Evolutionary conservation across 1,140 invertebrate genomes (phyloP).

Genomic region (Drosophila serrata): DNA sequence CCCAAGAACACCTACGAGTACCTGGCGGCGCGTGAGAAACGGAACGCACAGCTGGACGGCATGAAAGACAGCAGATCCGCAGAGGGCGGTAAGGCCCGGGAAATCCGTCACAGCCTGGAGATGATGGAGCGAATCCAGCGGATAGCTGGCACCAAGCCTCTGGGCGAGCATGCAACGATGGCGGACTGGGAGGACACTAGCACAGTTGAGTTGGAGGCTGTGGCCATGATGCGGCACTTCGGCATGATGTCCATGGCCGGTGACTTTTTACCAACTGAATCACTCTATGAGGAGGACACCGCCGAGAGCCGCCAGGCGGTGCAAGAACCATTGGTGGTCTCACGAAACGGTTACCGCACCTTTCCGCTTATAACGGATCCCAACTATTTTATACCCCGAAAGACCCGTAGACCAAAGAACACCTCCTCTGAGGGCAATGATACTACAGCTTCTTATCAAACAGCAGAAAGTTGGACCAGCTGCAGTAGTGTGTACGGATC

Average conservation of each 20-base stretch:
- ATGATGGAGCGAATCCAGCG: constrained; percentile 69
- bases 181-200: constrained; percentile 66
- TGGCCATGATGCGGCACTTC: constrained; percentile 75
- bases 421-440: background rate
- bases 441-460: constrained; percentile 17
- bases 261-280: background rate
- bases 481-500: constrained; percentile 16
- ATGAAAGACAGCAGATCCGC: background rate
- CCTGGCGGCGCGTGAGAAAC: constrained; percentile 12
- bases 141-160: constrained; percentile 66
- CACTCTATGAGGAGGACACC: background rate
- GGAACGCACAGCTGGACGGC: constrained; percentile 31
- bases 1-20: constrained; percentile 54
- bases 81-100: constrained; percentile 9
- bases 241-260: constrained; percentile 55
- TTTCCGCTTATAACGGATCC: constrained; percentile 60
- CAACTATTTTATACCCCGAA: constrained; percentile 54
- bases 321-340: constrained; percentile 14
- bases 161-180: constrained; percentile 70
- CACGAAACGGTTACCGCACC: constrained; percentile 20
- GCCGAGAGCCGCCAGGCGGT: background rate
- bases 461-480: constrained; percentile 2
- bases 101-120: constrained; percentile 43
- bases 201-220: constrained; percentile 60
- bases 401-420: constrained; percentile 5